Conservation (phyloP, 2,797 vertebrate species). For the Sebastes nivosus region DNA sequence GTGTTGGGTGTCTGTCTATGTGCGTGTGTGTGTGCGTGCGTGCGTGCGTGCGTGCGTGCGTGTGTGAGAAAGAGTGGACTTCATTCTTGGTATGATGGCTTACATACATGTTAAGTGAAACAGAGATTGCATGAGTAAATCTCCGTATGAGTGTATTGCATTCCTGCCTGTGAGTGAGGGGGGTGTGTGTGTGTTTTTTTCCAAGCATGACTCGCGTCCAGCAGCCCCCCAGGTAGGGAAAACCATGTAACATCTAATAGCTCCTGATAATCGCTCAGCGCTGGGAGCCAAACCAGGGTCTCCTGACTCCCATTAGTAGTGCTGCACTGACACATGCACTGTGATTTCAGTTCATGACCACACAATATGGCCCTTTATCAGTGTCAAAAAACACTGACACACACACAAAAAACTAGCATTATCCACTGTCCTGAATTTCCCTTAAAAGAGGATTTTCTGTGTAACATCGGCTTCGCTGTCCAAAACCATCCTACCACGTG, state of each 20-base stretch:
- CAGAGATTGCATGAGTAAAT: constrained; percentile 5
- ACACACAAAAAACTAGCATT: not conserved
- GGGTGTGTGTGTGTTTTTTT: constrained; percentile 10
- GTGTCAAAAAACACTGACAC: not conserved
- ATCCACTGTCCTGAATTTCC: not conserved
- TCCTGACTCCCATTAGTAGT: constrained; percentile 63
- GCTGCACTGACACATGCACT: constrained; percentile 16
- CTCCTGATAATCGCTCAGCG: constrained; percentile 44
- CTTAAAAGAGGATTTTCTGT: constrained; percentile 9
- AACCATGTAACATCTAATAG: constrained; percentile 49
- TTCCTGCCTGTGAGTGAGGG: not conserved
- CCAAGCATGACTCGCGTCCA: constrained; percentile 19
- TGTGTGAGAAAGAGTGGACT: not conserved
- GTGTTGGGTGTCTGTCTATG: constrained; percentile 8
- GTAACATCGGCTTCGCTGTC: not conserved
- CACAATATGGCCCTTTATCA: constrained; percentile 16
- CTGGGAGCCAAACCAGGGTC: constrained; percentile 47
- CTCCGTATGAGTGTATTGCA: not conserved
- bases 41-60: not conserved
- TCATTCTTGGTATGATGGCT: not conserved
- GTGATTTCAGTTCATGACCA: constrained; percentile 15
- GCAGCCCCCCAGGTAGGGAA: constrained; percentile 53
- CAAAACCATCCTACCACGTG: not conserved
- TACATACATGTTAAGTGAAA: not conserved
- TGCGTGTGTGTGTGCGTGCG: not conserved